Evolutionary conservation across 2,797 vertebrate genomes (phyloP).

Genomic region (Characodon lateralis): DNA sequence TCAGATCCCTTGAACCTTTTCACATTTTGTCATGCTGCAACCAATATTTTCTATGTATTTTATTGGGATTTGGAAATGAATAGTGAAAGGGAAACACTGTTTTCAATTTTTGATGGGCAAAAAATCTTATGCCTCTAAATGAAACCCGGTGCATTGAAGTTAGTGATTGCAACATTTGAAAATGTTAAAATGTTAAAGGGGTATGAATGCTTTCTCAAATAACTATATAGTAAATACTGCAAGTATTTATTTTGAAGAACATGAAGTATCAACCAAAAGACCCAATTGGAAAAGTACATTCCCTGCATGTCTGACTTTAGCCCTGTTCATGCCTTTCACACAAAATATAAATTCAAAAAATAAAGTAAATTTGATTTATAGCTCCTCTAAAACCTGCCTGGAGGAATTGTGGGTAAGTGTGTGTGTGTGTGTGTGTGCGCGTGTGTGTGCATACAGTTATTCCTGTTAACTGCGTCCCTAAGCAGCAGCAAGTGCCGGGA

Average conservation of each 20-base stretch:
- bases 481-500: slow-evolving; percentile 40
- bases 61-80: neutral
- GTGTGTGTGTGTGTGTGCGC: slow-evolving; percentile 20
- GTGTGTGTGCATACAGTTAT: slow-evolving; percentile 18
- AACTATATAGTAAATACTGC: neutral
- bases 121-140: neutral
- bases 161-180: neutral
- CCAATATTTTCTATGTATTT: neutral
- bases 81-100: neutral
- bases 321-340: slow-evolving; percentile 20
- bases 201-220: neutral
- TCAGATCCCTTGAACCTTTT: too few species aligned
- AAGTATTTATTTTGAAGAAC: neutral
- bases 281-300: neutral
- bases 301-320: neutral
- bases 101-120: neutral
- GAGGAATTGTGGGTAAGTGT: slow-evolving; percentile 18
- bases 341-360: slow-evolving; percentile 15
- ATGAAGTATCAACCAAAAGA: neutral
- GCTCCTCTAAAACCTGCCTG: slow-evolving; percentile 19
- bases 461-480: slow-evolving; percentile 18
- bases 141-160: neutral
- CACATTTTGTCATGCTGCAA: neutral
- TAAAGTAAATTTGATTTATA: slow-evolving; percentile 44
- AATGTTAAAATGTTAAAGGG: neutral